Evolutionary conservation across 2,888 invertebrate genomes (phyloP).

Genomic region (Lasioglossum villosulum): DNA sequence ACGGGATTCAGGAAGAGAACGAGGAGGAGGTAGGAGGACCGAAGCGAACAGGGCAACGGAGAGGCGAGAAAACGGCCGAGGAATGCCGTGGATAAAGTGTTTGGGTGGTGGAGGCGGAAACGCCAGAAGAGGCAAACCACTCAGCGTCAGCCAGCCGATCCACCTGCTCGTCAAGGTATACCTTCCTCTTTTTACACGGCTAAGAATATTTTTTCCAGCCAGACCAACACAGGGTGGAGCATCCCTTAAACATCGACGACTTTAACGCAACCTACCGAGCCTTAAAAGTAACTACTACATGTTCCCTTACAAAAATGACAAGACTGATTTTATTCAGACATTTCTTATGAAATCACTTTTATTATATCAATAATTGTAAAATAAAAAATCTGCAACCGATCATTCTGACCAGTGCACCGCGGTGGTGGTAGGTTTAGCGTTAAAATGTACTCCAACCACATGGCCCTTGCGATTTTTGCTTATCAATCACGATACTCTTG

Average conservation of each 20-base stretch:
- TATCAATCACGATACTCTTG: slow-evolving; percentile 40
- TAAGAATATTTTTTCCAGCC: slow-evolving; percentile 8
- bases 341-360: too few species aligned
- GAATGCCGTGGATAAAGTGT: slow-evolving; percentile 84
- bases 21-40: slow-evolving; percentile 25
- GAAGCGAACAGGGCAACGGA: slow-evolving; percentile 57
- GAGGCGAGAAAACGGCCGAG: slow-evolving; percentile 72
- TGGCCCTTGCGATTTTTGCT: slow-evolving; percentile 52
- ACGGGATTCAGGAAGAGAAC: slow-evolving; percentile 26
- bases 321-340: too few species aligned
- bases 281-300: too few species aligned
- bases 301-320: too few species aligned
- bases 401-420: too few species aligned
- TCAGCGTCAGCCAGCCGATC: slow-evolving; percentile 83
- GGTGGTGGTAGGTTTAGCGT: too few species aligned
- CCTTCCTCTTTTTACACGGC: slow-evolving; percentile 17
- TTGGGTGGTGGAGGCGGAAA: slow-evolving; percentile 82
- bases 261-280: background rate
- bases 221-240: background rate
- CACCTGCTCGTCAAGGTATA: slow-evolving; percentile 83
- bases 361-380: too few species aligned
- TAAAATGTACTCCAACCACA: slow-evolving; percentile 21
- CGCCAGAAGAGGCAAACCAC: slow-evolving; percentile 81
- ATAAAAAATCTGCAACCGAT: too few species aligned
- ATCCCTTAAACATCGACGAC: background rate